Conservation (phyloP, 1,140 invertebrate genomes). For the Sesamia nonagrioides region DNA sequence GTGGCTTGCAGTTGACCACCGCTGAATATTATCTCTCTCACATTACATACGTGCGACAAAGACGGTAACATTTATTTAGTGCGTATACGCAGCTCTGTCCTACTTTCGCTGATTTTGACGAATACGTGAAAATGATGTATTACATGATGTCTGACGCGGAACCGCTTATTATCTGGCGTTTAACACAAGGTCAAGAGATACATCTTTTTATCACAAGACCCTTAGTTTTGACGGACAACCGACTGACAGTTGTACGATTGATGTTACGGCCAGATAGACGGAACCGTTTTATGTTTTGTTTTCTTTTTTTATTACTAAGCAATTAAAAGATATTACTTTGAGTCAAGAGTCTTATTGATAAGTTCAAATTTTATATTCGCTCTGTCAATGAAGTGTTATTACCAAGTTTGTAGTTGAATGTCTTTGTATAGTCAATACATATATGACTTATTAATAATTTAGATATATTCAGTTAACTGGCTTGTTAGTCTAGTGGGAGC, state of each 20-base stretch:
- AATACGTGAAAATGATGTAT: slow-evolving; percentile 31
- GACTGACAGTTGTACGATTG: slow-evolving; percentile 36
- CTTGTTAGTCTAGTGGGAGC: no score
- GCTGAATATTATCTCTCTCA: not conserved
- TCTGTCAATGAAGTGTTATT: no score
- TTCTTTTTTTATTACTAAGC: slow-evolving; percentile 2
- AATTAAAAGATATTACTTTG: slow-evolving; percentile 31
- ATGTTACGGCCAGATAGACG: slow-evolving; percentile 16
- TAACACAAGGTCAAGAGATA: slow-evolving; percentile 38
- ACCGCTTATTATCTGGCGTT: slow-evolving; percentile 31
- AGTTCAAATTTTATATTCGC: not conserved
- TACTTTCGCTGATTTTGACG: slow-evolving; percentile 48
- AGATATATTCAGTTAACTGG: no score
- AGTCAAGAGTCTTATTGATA: not conserved
- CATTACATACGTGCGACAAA: slow-evolving; percentile 6
- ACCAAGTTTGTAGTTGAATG: no score
- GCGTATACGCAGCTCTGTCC: slow-evolving; percentile 8
- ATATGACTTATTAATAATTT: no score
- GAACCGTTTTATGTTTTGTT: slow-evolving; percentile 28
- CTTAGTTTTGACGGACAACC: slow-evolving; percentile 29
- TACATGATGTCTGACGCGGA: slow-evolving; percentile 33
- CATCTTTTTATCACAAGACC: slow-evolving; percentile 17
- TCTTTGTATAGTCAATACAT: no score
- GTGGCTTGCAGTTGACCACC: not conserved
- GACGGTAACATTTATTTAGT: slow-evolving; percentile 19